Evolutionary conservation across 2,113 vertebrate species (phyloP), one percentile per base, ranked within the genome.

Genomic region (Cricetomys ansorgei): DNA sequence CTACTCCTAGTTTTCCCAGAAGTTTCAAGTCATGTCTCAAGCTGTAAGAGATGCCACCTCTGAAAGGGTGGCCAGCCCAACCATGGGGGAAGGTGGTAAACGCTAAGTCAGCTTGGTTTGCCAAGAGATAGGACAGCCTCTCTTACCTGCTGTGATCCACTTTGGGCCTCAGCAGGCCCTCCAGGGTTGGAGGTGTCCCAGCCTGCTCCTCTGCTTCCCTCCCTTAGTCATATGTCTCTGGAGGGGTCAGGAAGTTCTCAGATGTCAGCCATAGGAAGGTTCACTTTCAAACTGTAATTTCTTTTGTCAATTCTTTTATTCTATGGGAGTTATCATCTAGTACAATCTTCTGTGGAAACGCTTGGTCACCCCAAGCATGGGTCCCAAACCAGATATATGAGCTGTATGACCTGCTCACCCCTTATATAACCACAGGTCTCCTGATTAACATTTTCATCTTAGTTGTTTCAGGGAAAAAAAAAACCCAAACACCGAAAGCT

Each of bases 381-480:
- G 59, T 69, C 65, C 89, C 91, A 73, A 93, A 90, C 27, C 76
- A 96, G 97, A 97, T 48, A 95, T 0, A 62, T 37, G 88, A 97
- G 80, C 94, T 85, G 80, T 75, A 50, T 95, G 95, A 93, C 57
- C 67, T 77, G 81, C 12, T 95, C 75, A 88, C 90, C 93, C 48
- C 84, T 97, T 96, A 85, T 1, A 40, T 96, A 97, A 96, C 87
- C 92, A 94, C 72, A 95, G 95, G 97, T 96, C 97, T 97, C 89
- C 92, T 77, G 87, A 97, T 97, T 96, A 97, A 88, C 53, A 84
- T 70, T 97, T 95, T 97, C 87, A 96, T 97, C 69, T 92, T 85
- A 94, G 92, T 77, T 96, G 92, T 96, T 95, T 96, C 50, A 75
- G 83, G 53, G n/a, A 73, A 57, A 21, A 72, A 89, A 91, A 73